These are phyloP conservation scores for Garra rufa DNA, from an alignment of 2,113 vertebrate genomes.

Conservation along the genomic window DNA sequence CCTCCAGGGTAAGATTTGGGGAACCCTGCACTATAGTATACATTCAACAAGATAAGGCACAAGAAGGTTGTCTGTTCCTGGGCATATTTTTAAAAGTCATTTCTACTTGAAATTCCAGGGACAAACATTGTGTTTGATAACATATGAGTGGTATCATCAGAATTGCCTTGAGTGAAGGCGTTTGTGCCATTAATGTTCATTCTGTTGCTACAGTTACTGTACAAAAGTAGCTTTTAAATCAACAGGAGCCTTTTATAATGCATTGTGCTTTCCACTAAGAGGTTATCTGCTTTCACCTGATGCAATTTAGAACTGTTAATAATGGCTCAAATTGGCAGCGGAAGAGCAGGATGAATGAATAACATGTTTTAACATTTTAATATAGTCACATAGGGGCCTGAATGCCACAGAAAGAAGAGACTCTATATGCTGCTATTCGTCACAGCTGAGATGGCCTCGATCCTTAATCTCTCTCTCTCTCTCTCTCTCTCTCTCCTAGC, in stretches of 20 bases:
- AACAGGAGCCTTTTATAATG: background rate
- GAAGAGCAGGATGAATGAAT: background rate
- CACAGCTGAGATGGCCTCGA: slow-evolving; percentile 26
- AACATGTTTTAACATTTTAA: slow-evolving; percentile 5
- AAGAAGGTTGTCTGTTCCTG: background rate
- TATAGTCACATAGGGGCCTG: background rate
- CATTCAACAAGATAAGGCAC: background rate
- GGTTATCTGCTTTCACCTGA: slow-evolving; percentile 27
- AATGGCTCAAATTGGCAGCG: slow-evolving; percentile 10
- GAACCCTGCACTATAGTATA: background rate
- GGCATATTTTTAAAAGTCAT: background rate
- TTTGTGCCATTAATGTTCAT: background rate
- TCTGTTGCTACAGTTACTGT: slow-evolving; percentile 5
- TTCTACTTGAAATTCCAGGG: background rate
- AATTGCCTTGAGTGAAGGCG: background rate
- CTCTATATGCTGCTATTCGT: slow-evolving; percentile 30
- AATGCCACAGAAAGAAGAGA: background rate
- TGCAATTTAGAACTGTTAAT: slow-evolving; percentile 8
- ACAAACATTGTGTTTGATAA: slow-evolving; percentile 6
- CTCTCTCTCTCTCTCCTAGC: background rate
- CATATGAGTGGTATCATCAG: background rate
- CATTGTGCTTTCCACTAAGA: slow-evolving; percentile 13
- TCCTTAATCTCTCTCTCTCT: slow-evolving; percentile 15
- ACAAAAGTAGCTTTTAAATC: slow-evolving; percentile 15
- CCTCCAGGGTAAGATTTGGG: no score